Evolutionary conservation across 2,797 vertebrate genomes (phyloP).

Genomic region (Artibeus lituratus): DNA sequence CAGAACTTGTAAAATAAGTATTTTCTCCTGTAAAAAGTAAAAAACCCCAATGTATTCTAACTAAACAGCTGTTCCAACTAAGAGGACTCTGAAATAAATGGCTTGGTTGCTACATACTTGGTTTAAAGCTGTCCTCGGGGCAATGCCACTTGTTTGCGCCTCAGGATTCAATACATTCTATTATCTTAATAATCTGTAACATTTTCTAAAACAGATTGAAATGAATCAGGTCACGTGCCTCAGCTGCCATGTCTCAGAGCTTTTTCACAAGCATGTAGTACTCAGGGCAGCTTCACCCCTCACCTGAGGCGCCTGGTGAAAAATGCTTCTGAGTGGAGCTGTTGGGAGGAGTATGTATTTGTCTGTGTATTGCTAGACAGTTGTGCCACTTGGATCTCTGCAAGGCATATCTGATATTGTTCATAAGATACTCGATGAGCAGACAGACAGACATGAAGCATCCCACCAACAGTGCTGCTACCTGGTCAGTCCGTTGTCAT

Average conservation of each 20-base stretch:
- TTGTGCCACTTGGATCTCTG: background rate
- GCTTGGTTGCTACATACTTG: conserved; percentile 20
- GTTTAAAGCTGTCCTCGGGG: conserved; percentile 27
- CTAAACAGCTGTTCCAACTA: background rate
- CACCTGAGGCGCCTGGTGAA: background rate
- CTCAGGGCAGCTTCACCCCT: background rate
- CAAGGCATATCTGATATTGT: background rate
- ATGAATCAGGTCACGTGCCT: too few relatives aligned
- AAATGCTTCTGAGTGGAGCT: background rate
- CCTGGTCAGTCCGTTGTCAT: background rate
- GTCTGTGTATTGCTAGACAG: background rate
- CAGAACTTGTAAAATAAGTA: background rate
- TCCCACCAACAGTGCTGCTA: background rate
- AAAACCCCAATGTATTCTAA: background rate
- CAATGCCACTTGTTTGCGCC: background rate
- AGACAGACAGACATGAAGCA: background rate
- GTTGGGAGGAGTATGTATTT: background rate
- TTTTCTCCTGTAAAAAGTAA: background rate
- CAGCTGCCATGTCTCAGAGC: background rate
- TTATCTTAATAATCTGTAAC: too few relatives aligned
- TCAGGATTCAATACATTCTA: background rate
- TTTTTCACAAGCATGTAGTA: background rate
- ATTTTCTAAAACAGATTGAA: too few relatives aligned
- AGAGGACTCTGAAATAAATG: background rate
- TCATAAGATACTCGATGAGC: background rate